Conservation (phyloP, 2,797 vertebrate species). For the Onychomys torridus region DNA sequence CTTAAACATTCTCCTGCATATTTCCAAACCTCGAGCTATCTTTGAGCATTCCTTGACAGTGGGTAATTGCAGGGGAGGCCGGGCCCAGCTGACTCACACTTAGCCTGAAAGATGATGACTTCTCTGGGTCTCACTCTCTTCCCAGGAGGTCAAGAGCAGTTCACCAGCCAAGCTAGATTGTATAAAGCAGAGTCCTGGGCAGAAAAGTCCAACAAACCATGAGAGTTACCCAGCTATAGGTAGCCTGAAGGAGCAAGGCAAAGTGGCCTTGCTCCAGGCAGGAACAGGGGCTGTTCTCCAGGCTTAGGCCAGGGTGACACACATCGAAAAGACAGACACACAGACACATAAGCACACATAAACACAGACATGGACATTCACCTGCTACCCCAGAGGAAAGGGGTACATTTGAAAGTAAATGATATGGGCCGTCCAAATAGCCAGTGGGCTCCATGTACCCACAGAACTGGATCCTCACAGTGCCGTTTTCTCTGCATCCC, state of each 20-base stretch:
- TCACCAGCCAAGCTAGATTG: not conserved
- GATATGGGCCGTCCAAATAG: not conserved
- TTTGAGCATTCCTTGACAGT: not conserved
- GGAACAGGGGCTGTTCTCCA: not conserved
- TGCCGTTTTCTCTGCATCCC: not conserved
- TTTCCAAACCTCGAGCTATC: not conserved
- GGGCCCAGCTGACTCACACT: not conserved
- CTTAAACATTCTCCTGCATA: not conserved
- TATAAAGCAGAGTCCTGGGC: not conserved
- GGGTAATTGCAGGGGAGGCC: not conserved
- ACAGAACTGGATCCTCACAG: not conserved
- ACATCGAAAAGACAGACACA: not conserved
- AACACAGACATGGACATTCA: fast-evolving
- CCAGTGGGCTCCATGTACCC: not conserved
- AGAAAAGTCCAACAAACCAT: not conserved
- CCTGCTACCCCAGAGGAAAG: not conserved
- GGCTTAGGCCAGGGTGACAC: not conserved
- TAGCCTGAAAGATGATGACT: not conserved
- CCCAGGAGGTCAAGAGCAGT: not conserved
- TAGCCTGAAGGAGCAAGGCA: not conserved
- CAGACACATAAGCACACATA: not conserved
- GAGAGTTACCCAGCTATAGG: not conserved
- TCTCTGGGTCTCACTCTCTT: not conserved
- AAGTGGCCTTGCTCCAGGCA: not conserved
- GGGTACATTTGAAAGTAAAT: conserved; percentile 11